These are phyloP conservation scores for Palythoa heliodiscus DNA, from an alignment of 92 coral and sea anemone species.

Conservation along the genomic window DNA sequence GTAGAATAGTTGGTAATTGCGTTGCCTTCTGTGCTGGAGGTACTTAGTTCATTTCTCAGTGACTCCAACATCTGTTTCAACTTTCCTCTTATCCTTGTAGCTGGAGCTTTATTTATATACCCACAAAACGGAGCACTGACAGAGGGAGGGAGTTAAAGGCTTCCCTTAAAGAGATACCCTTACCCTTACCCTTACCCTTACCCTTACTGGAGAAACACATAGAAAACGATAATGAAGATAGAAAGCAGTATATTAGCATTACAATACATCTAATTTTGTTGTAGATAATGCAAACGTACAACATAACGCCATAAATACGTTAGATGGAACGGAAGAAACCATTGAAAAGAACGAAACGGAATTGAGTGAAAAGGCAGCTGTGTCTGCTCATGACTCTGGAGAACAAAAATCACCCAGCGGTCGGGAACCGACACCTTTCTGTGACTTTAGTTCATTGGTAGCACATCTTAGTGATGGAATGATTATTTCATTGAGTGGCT, in stretches of 20 bases:
- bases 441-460: slow-evolving; percentile 88
- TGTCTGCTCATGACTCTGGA: slow-evolving; percentile 16
- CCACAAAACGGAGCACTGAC: background rate
- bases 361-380: slow-evolving; percentile 64
- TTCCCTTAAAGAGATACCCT: background rate
- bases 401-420: slow-evolving; percentile 17
- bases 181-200: too few species aligned
- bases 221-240: too few species aligned
- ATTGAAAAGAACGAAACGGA: slow-evolving; percentile 86
- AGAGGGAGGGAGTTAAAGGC: background rate
- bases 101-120: background rate
- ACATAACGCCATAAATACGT: background rate
- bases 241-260: too few species aligned
- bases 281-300: background rate
- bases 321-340: slow-evolving; percentile 56
- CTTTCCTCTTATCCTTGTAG: background rate
- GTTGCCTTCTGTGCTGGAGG: background rate
- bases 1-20: too few species aligned
- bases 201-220: too few species aligned
- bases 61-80: background rate
- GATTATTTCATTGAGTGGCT: slow-evolving; percentile 87
- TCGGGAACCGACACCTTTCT: slow-evolving; percentile 68
- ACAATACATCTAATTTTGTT: background rate
- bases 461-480: slow-evolving; percentile 97
- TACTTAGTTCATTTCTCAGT: background rate